Evolutionary conservation across 2,797 vertebrate genomes (phyloP).

Genomic region (Spea hammondii): DNA sequence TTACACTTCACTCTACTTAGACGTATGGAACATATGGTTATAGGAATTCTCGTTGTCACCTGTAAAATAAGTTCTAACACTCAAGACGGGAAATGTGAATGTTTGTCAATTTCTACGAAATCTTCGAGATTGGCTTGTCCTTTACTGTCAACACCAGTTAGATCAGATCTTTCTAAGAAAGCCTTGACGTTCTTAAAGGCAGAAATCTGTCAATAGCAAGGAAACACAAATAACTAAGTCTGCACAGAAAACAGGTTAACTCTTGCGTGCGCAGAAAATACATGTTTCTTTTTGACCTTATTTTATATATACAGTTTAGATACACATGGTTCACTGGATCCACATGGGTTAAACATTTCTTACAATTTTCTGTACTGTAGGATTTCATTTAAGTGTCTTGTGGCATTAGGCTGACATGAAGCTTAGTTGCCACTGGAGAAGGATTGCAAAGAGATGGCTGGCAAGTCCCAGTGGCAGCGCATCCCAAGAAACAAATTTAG

Average conservation of each 20-base stretch:
- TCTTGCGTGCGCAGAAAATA: background rate
- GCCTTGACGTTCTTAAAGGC: background rate
- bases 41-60: slow-evolving; percentile 17
- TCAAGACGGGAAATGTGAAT: background rate
- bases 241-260: background rate
- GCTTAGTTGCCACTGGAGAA: too few relatives aligned
- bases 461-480: too few relatives aligned
- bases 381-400: too few relatives aligned
- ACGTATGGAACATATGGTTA: background rate
- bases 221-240: background rate
- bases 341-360: too few relatives aligned
- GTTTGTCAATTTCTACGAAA: background rate
- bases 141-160: background rate
- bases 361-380: too few relatives aligned
- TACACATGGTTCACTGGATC: too few relatives aligned
- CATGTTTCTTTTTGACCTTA: too few relatives aligned
- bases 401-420: too few relatives aligned
- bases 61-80: slow-evolving; percentile 28
- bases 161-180: slow-evolving; percentile 6
- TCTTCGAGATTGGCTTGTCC: background rate
- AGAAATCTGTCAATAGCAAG: slow-evolving; percentile 3
- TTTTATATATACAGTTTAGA: too few relatives aligned
- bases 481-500: too few relatives aligned
- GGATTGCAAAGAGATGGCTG: too few relatives aligned
- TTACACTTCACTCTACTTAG: background rate